Base-by-base conservation (phyloP, 1,140 invertebrate genomes). In the Diorhabda elongata region DNA sequence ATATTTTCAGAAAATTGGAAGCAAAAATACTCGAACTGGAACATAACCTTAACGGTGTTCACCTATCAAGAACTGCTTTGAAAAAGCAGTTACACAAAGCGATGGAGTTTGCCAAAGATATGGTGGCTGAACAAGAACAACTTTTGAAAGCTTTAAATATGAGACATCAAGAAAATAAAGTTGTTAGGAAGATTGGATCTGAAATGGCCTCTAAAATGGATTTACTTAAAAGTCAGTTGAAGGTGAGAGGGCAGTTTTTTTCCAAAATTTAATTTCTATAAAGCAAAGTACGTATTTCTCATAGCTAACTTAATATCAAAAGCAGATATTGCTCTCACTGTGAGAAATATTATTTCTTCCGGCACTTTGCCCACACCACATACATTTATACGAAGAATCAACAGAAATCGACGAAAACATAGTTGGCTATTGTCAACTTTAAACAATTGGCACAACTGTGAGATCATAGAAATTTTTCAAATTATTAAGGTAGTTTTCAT, bases 81-180 rank as follows among this genome's bases (percentile, higher is more conserved):
- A 83, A 84, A 57, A 82, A 83, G 64, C 85, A 87, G 71, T 75
- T 87, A 44, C 82, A 78, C n/a, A 86, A 87, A 74, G 84, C 84
- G 2, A 85, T 85, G 75, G 75, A 73, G 26, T 85, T 86, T 74
- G 84, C 85, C 43, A 81, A 85, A 71, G 82, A 86, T 71, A 76
- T 88, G n/a, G 81, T 87, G 2, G 71, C 70, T 2, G 84, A 87
- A 69, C 85, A 87, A 66, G 86, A 88, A 71, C 80, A 77, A 57
- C 74, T 86, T 4, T 68, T 83, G 45, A 74, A 75, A 6, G 78
- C 84, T 43, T 72, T 87, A 44, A 78, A 82, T 61, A 81, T 83
- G 70, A 79, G 80, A 43, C 83, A 85, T 69, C 81, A 84, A 72
- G 84, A 86, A 76, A 85, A 82, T 68, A 82, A 82, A 69, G 81